Evolutionary conservation across 1,140 invertebrate species (phyloP).

Genomic region (Drosophila lini): DNA sequence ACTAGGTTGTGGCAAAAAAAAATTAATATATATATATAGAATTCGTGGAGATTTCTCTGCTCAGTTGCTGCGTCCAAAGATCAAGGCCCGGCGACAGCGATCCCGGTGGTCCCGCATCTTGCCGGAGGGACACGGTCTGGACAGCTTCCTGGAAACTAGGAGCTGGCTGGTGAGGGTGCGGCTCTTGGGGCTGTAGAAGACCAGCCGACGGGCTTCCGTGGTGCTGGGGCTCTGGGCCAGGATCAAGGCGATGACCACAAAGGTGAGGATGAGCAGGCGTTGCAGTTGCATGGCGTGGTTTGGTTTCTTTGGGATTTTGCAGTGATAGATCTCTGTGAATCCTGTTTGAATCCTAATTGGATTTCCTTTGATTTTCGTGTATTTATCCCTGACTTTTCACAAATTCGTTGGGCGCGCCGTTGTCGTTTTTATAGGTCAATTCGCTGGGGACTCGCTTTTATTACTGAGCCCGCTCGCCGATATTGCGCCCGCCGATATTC

Average conservation of each 20-base stretch:
- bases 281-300: constrained; percentile 47
- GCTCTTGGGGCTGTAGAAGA: constrained; percentile 65
- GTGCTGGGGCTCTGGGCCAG: constrained; percentile 36
- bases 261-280: constrained; percentile 33
- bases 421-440: constrained; percentile 5
- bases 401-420: constrained; percentile 11
- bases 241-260: constrained; percentile 37
- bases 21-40: background rate
- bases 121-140: constrained; percentile 65
- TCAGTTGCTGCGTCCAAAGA: constrained; percentile 68
- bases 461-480: constrained; percentile 45
- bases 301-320: no score
- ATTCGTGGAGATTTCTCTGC: constrained; percentile 17
- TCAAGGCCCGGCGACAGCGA: constrained; percentile 71
- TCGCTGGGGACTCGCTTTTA: constrained; percentile 45
- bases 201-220: constrained; percentile 47
- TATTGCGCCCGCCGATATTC: constrained; percentile 56
- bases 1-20: constrained; percentile 22
- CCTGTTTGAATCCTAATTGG: background rate
- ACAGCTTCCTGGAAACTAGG: constrained; percentile 54
- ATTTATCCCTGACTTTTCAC: background rate
- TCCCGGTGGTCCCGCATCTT: constrained; percentile 78
- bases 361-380: background rate
- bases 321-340: background rate
- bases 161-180: constrained; percentile 60